A percentile compares a stretch with the other conserved stretches of the same genome.
These are phyloP conservation scores for Parauchenoglanis ngamensis DNA, from an alignment of 2,797 vertebrate genomes.

Conservation along the genomic window DNA sequence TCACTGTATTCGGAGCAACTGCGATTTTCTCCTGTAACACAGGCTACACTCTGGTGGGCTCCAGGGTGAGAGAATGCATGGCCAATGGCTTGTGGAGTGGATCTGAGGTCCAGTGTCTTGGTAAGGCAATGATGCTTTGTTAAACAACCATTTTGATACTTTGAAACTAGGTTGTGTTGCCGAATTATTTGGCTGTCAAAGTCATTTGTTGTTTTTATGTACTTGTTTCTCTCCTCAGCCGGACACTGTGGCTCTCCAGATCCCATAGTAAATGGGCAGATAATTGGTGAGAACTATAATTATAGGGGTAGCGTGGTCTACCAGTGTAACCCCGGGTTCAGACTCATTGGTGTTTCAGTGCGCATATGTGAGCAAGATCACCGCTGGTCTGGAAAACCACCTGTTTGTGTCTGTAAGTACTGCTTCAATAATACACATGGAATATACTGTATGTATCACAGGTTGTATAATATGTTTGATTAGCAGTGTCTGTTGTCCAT, in stretches of 20 bases:
- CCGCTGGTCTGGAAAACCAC: constrained; percentile 92
- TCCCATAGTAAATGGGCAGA: constrained; percentile 93
- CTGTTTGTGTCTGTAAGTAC: constrained; percentile 97
- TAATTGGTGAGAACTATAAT: constrained; percentile 95
- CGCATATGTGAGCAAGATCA: constrained; percentile 98
- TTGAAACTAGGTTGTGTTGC: background rate
- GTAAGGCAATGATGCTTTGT: constrained; percentile 70
- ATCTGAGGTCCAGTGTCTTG: constrained; percentile 89
- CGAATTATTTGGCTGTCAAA: constrained; percentile 2
- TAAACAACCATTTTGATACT: background rate
- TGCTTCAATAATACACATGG: background rate
- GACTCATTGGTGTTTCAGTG: constrained; percentile 94
- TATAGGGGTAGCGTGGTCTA: constrained; percentile 97
- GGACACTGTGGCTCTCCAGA: constrained; percentile 95
- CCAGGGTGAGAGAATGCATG: constrained; percentile 93
- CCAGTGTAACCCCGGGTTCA: constrained; percentile 93
- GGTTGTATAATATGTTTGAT: background rate
- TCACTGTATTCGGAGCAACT: constrained; percentile 91
- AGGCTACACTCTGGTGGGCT: constrained; percentile 94
- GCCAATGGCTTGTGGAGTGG: constrained; percentile 98
- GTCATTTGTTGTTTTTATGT: constrained; percentile 2
- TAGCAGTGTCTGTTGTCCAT: background rate
- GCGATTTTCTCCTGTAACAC: constrained; percentile 99
- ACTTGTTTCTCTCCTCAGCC: constrained; percentile 67
- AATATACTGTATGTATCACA: background rate